A percentile compares a stretch with the other conserved stretches of the same genome.
phyloP scores from a whole-genome alignment of 2,888 invertebrate genomes.

The Caenorhabditis becei region DNA sequence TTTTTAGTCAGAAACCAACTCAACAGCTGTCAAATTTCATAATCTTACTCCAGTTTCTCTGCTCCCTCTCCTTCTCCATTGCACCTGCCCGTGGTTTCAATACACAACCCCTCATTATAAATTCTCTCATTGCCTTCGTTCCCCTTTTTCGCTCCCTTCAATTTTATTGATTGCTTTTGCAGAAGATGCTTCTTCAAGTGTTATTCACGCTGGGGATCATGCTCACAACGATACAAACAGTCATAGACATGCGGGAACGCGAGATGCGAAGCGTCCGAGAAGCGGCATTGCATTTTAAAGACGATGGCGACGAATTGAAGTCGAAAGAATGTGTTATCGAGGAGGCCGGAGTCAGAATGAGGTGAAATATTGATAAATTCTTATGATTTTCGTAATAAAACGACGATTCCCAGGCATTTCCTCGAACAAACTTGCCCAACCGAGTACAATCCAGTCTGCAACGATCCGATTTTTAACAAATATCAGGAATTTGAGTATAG shows the following conservation, averaged over 20 bases:
- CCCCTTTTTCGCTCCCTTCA: too few relatives aligned
- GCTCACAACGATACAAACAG: conserved; percentile 30
- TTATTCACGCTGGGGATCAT: conserved; percentile 1
- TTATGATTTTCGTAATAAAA: background rate
- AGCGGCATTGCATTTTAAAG: background rate
- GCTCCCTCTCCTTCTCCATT: too few relatives aligned
- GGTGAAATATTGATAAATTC: background rate
- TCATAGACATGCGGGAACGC: conserved; percentile 8
- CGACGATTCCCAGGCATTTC: conserved; percentile 17
- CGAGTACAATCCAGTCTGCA: conserved; percentile 34
- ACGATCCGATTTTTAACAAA: conserved; percentile 46
- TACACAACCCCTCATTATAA: too few relatives aligned
- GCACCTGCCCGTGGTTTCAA: too few relatives aligned
- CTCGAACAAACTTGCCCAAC: conserved; percentile 39
- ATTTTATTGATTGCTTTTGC: background rate
- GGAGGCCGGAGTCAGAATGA: background rate
- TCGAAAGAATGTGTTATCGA: background rate
- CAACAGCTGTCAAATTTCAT: too few relatives aligned
- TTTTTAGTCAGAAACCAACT: too few relatives aligned
- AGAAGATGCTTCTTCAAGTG: conserved; percentile 25
- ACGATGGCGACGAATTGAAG: background rate
- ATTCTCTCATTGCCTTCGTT: too few relatives aligned
- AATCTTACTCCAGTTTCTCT: too few relatives aligned
- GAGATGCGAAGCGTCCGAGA: background rate
- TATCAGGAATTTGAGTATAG: conserved; percentile 38